phyloP scores from a whole-genome alignment of 1,140 invertebrate genomes.

The Brachionus paranguensis region DNA sequence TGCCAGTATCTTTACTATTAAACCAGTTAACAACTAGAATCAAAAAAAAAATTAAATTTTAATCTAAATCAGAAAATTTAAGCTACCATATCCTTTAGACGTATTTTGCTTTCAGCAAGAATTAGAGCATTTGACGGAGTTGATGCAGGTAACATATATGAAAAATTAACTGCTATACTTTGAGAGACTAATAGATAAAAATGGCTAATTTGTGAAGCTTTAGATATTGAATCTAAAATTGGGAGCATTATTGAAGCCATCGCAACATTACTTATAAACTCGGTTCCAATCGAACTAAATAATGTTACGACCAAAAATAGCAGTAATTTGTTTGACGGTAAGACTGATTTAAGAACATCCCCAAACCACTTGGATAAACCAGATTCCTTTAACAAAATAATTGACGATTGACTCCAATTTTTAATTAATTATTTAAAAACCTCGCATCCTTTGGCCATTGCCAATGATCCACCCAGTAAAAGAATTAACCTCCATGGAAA shows the following conservation, averaged over 20 bases:
- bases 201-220: constrained; percentile 63
- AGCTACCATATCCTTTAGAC: constrained; percentile 26
- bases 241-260: constrained; percentile 57
- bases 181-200: constrained; percentile 79
- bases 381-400: constrained; percentile 39
- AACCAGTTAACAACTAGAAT: not conserved
- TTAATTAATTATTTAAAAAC: not conserved
- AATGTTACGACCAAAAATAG: not conserved
- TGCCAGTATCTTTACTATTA: not conserved
- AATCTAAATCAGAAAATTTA: not conserved
- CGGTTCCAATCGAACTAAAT: constrained; percentile 42
- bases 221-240: constrained; percentile 53
- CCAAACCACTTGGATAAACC: constrained; percentile 48
- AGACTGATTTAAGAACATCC: constrained; percentile 41
- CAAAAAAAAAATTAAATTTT: not conserved
- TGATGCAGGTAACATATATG: constrained; percentile 71
- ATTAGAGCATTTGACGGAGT: constrained; percentile 88
- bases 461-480: not conserved
- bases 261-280: constrained; percentile 55
- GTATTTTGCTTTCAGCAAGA: constrained; percentile 57
- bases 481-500: constrained; percentile 57
- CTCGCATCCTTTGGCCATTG: constrained; percentile 42
- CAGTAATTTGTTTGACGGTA: not conserved
- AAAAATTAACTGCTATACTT: constrained; percentile 67
- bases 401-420: no score